Evolutionary conservation across 2,113 vertebrate genomes (phyloP).

Genomic region (Oenanthe melanoleuca): DNA sequence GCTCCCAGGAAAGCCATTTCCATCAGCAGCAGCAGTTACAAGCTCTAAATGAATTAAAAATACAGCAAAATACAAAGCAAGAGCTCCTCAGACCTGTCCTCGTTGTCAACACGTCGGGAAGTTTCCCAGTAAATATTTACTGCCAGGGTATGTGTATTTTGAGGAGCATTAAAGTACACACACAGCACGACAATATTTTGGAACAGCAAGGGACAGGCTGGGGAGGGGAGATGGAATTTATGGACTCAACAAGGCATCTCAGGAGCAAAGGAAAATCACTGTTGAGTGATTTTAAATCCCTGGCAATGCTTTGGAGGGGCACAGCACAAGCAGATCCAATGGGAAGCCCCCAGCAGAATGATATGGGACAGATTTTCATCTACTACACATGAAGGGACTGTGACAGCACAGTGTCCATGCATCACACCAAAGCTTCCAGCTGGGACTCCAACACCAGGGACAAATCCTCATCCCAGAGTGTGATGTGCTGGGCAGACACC

Average conservation of each 20-base stretch:
- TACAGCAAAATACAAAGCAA: background rate
- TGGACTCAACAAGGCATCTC: fast-evolving
- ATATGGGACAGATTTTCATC: background rate
- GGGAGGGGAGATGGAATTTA: too few relatives aligned
- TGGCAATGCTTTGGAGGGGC: background rate
- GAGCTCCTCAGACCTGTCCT: background rate
- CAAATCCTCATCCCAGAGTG: conserved; percentile 17
- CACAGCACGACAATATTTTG: background rate
- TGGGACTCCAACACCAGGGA: conserved; percentile 41
- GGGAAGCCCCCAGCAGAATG: background rate
- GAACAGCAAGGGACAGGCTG: background rate
- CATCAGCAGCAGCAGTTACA: background rate
- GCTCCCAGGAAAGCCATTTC: background rate
- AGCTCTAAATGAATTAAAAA: background rate
- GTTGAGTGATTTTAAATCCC: background rate
- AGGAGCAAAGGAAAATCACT: background rate
- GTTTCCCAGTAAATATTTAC: background rate
- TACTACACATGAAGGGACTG: background rate
- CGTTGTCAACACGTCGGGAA: background rate
- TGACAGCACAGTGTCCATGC: background rate
- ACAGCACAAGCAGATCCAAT: background rate
- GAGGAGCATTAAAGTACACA: background rate
- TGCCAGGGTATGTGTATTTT: fast-evolving
- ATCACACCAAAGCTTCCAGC: background rate
- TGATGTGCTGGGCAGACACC: background rate